Percentiles rank a stretch among this genome's conserved stretches.
phyloP scores from a whole-genome alignment of 2,113 vertebrate species.

The Spea multiplicata region DNA sequence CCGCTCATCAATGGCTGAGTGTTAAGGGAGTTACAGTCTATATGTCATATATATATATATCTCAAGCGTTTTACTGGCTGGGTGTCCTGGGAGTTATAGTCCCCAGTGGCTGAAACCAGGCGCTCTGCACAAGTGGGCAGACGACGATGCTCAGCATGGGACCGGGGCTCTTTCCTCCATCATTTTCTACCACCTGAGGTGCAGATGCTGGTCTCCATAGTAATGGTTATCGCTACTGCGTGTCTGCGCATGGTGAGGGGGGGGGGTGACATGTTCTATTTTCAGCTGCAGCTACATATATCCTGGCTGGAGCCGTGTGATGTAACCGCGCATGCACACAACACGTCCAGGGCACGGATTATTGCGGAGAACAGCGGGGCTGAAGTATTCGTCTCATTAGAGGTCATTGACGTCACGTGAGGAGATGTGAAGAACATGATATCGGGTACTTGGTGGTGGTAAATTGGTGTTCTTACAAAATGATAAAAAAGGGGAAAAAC shows the following conservation, averaged over 20 bases:
- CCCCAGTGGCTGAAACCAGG: too few relatives aligned
- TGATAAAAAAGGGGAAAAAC: background rate
- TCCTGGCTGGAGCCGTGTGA: background rate
- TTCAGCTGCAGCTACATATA: constrained; percentile 10
- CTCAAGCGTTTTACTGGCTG: too few relatives aligned
- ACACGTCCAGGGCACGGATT: too few relatives aligned
- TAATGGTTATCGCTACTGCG: constrained; percentile 5
- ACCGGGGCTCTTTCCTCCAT: background rate
- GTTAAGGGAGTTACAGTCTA: too few relatives aligned
- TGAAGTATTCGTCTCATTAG: too few relatives aligned
- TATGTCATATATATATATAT: too few relatives aligned
- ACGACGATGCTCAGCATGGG: background rate
- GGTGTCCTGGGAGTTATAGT: too few relatives aligned
- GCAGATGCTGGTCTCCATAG: constrained; percentile 33
- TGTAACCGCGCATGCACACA: background rate
- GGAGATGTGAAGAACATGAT: background rate
- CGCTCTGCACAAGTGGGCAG: background rate
- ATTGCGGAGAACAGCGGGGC: too few relatives aligned
- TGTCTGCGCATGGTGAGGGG: too few relatives aligned
- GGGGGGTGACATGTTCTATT: constrained; percentile 16
- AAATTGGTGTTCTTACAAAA: background rate
- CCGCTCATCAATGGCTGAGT: too few relatives aligned
- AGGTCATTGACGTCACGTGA: too few relatives aligned
- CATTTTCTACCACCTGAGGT: constrained; percentile 15
- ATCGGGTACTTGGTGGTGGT: too few relatives aligned